phyloP scores from a whole-genome alignment of 1,140 invertebrate species.

The Pemphigus obesinymphae region DNA sequence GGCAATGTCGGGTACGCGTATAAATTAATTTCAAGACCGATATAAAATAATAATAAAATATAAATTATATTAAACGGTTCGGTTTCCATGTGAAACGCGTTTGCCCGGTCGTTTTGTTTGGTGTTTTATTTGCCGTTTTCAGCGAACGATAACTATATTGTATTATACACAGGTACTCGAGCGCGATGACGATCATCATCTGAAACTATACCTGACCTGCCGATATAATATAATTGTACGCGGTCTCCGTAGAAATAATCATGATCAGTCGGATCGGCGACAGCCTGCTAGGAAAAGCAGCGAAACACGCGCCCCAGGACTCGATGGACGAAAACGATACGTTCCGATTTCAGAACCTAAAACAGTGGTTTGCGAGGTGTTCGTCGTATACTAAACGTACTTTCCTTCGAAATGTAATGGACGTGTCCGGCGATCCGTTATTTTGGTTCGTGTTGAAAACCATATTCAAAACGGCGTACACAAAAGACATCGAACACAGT shows the following conservation, averaged over 20 bases:
- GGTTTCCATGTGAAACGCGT: not conserved
- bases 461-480: not conserved
- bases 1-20: not conserved
- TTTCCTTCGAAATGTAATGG: not conserved
- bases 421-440: not conserved
- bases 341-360: not conserved
- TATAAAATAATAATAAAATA: no score
- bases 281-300: not conserved
- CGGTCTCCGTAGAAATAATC: no score
- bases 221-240: no score
- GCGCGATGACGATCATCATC: no score
- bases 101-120: no score
- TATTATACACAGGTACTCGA: no score
- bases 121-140: no score
- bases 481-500: not conserved
- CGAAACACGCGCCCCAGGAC: not conserved
- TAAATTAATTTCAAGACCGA: not conserved
- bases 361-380: not conserved
- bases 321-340: not conserved
- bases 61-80: not conserved
- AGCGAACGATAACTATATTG: no score
- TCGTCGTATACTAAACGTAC: not conserved
- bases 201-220: no score
- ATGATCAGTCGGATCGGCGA: not conserved
- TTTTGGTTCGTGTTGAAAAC: not conserved